Percentiles rank a stretch among this genome's conserved stretches.
These are phyloP conservation scores for Ariopsis seemanni DNA, from an alignment of 2,113 vertebrate genomes.

Conservation along the genomic window DNA sequence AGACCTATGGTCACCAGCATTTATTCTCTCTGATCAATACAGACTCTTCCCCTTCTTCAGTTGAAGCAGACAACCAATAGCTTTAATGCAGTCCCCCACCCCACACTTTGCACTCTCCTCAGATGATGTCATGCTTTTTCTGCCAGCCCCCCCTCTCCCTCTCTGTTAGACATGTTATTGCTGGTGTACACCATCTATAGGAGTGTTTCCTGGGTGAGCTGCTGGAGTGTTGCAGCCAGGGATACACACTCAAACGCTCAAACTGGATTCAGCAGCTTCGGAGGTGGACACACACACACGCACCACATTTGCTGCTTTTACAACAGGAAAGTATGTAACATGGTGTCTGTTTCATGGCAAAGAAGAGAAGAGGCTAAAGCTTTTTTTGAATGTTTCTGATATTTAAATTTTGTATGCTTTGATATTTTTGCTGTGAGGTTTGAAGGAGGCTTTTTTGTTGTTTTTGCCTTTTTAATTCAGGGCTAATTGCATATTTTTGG, in stretches of 20 bases:
- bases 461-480: neutral
- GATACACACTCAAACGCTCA: slow-evolving; percentile 49
- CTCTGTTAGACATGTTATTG: slow-evolving; percentile 30
- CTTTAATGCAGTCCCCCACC: slow-evolving; percentile 90
- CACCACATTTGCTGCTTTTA: neutral
- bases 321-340: slow-evolving; percentile 21
- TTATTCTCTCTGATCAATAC: slow-evolving; percentile 79
- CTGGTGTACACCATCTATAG: slow-evolving; percentile 86
- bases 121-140: slow-evolving; percentile 79
- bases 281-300: neutral
- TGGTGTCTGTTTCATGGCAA: neutral
- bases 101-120: slow-evolving; percentile 55
- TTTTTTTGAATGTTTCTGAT: neutral
- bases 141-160: slow-evolving; percentile 18
- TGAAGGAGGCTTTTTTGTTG: neutral
- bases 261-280: slow-evolving; percentile 35
- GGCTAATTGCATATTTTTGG: neutral
- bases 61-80: slow-evolving; percentile 82
- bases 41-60: slow-evolving; percentile 71
- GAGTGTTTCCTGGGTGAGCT: slow-evolving; percentile 81
- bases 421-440: neutral
- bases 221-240: slow-evolving; percentile 62
- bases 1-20: slow-evolving; percentile 32
- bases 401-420: neutral
- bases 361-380: neutral